These are phyloP conservation scores for Apeira syringaria DNA, from an alignment of 2,888 invertebrate species.

Conservation along the genomic window DNA sequence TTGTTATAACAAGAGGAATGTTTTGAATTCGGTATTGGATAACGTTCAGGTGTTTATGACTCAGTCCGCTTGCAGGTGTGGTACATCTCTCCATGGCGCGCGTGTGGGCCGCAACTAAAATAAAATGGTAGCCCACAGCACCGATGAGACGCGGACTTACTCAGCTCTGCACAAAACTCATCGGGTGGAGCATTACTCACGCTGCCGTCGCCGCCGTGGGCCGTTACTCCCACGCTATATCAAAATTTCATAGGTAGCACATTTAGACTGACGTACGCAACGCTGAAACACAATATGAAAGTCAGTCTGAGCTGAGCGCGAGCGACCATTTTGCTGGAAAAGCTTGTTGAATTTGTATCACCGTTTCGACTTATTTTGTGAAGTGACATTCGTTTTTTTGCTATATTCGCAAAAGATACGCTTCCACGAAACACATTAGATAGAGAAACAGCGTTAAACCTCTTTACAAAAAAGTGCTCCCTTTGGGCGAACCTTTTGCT, in stretches of 20 bases:
- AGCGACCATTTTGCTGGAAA: constrained; percentile 1
- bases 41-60: constrained; percentile 74
- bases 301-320: constrained; percentile 8
- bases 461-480: too few relatives aligned
- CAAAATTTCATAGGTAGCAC: constrained; percentile 70
- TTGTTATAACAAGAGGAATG: constrained; percentile 41
- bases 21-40: constrained; percentile 58
- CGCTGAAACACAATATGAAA: constrained; percentile 22
- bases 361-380: constrained; percentile 3
- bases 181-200: constrained; percentile 62
- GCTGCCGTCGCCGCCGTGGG: constrained; percentile 57
- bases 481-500: too few relatives aligned
- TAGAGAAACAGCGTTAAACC: too few relatives aligned
- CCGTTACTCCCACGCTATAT: constrained; percentile 73
- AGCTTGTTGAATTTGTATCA: constrained; percentile 5
- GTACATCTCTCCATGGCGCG: constrained; percentile 54
- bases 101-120: constrained; percentile 75
- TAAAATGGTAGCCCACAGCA: constrained; percentile 62
- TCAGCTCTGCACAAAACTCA: constrained; percentile 62
- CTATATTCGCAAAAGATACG: too few relatives aligned
- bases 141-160: constrained; percentile 52
- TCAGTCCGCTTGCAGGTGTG: constrained; percentile 71
- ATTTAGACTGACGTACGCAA: constrained; percentile 52
- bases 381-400: neutral
- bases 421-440: too few relatives aligned